Conservation (phyloP, 2,113 vertebrate genomes). For the Nettapus auritus region DNA sequence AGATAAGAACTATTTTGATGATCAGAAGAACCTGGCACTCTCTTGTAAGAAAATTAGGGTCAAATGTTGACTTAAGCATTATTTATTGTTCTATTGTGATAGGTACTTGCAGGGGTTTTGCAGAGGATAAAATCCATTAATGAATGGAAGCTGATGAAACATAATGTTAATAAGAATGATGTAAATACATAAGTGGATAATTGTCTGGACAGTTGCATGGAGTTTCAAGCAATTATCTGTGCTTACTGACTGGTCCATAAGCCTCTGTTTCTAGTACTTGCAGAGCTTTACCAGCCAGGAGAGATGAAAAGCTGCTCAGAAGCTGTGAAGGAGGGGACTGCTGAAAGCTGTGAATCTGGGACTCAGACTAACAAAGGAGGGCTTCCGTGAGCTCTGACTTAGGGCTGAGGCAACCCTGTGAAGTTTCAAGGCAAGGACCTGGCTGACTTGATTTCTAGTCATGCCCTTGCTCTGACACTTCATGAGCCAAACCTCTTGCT, state of each 20-base stretch:
- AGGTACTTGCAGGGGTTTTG: background rate
- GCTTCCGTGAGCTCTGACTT: background rate
- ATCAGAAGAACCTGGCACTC: slow-evolving; percentile 14
- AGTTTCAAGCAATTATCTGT: slow-evolving; percentile 40
- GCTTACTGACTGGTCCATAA: slow-evolving; percentile 8
- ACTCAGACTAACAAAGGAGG: background rate
- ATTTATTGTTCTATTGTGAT: background rate
- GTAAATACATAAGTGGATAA: slow-evolving; percentile 37
- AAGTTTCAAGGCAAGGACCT: background rate
- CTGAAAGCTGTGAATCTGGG: background rate
- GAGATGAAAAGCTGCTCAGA: background rate
- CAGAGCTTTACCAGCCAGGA: background rate
- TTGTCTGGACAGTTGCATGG: slow-evolving; percentile 18
- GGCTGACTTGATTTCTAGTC: background rate
- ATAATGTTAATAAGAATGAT: background rate
- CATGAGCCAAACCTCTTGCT: background rate
- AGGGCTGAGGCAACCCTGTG: background rate
- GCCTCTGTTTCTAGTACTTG: background rate
- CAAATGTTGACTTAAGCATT: background rate
- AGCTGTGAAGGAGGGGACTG: background rate
- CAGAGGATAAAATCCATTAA: slow-evolving; percentile 1
- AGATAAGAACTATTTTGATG: slow-evolving; percentile 51
- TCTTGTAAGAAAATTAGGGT: slow-evolving; percentile 5
- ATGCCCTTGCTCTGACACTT: background rate
- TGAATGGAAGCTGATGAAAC: background rate